Evolutionary conservation across 2,797 vertebrate species (phyloP).

Genomic region (Argyrosomus regius): DNA sequence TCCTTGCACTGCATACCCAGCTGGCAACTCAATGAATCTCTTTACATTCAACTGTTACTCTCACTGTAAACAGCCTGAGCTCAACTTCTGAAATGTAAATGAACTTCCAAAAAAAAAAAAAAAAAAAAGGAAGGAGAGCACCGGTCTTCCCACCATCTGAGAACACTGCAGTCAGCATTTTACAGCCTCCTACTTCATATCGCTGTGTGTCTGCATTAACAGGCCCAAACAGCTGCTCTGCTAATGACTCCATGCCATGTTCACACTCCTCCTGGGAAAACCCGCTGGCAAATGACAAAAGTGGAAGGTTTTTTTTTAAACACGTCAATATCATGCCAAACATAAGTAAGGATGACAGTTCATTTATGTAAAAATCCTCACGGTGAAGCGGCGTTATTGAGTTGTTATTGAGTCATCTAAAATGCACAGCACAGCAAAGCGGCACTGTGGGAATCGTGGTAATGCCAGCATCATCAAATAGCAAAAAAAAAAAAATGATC

Average conservation of each 20-base stretch:
- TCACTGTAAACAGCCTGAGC: slow-evolving; percentile 21
- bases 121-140: background rate
- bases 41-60: background rate
- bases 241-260: slow-evolving; percentile 25
- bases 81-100: slow-evolving; percentile 49
- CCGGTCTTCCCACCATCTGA: slow-evolving; percentile 36
- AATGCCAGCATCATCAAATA: slow-evolving; percentile 43
- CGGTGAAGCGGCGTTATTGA: background rate
- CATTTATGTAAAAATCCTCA: slow-evolving; percentile 20
- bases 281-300: background rate
- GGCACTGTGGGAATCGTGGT: slow-evolving; percentile 34
- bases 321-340: slow-evolving; percentile 33
- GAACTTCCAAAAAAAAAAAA: slow-evolving; percentile 20
- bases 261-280: slow-evolving; percentile 26
- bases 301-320: background rate
- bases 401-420: background rate
- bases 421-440: slow-evolving; percentile 55
- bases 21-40: background rate
- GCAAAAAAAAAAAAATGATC: background rate
- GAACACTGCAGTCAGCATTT: slow-evolving; percentile 49
- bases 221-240: slow-evolving; percentile 38
- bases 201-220: slow-evolving; percentile 18
- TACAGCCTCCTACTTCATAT: slow-evolving; percentile 21
- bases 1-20: background rate
- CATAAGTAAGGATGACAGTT: slow-evolving; percentile 4